Conservation (phyloP, 2,113 vertebrate genomes). For the Tiliqua scincoides region DNA sequence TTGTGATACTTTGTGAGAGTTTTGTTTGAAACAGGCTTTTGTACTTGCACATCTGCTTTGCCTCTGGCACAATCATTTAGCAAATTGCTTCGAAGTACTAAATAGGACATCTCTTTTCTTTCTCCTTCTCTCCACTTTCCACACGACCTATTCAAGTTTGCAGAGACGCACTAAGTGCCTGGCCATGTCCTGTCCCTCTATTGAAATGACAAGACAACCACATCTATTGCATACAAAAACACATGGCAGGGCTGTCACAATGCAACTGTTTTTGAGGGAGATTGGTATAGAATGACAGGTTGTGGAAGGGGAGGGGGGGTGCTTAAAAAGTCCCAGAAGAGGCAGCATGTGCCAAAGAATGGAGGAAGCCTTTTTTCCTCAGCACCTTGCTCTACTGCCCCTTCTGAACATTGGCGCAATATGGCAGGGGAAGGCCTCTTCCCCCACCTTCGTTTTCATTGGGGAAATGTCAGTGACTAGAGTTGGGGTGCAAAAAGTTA, state of each 20-base stretch:
- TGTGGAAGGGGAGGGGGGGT: neutral
- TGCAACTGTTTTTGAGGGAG: too few relatives aligned
- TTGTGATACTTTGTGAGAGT: neutral
- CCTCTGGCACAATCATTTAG: neutral
- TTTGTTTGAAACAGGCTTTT: neutral
- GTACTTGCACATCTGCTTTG: neutral
- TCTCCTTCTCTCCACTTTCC: neutral
- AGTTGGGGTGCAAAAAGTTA: neutral
- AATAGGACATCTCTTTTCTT: neutral
- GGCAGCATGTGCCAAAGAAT: neutral
- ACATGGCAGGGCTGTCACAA: neutral
- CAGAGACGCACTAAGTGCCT: neutral
- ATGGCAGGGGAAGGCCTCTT: neutral
- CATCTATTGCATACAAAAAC: neutral
- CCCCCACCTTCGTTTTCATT: neutral
- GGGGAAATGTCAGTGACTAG: too few relatives aligned
- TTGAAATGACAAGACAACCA: neutral
- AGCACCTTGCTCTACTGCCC: too few relatives aligned
- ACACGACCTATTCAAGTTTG: neutral
- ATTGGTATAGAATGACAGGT: neutral
- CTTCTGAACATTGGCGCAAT: too few relatives aligned
- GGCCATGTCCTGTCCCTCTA: neutral
- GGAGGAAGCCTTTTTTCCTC: neutral
- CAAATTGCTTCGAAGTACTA: neutral
- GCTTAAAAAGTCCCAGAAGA: neutral